A percentile compares a stretch with the other conserved stretches of the same genome.
phyloP scores from a whole-genome alignment of 2,888 invertebrate species.

The Lysandra bellargus region DNA sequence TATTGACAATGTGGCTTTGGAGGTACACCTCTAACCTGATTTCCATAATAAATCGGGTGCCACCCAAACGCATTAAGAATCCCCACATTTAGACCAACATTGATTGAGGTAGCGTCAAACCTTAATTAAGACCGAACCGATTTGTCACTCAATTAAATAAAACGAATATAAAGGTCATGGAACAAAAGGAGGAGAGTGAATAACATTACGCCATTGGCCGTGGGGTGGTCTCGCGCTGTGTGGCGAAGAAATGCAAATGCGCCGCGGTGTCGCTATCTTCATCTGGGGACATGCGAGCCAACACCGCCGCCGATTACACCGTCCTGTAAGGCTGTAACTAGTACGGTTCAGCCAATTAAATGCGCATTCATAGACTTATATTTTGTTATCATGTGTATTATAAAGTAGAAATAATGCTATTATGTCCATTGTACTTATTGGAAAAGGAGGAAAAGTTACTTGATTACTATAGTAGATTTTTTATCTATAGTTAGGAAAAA shows the following conservation, averaged over 20 bases:
- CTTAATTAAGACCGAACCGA: slow-evolving; percentile 43
- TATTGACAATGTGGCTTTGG: not conserved
- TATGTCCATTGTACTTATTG: too few relatives aligned
- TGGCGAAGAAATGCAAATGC: slow-evolving; percentile 72
- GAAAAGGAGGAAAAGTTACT: too few relatives aligned
- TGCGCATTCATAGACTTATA: not conserved
- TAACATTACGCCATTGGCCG: slow-evolving; percentile 36
- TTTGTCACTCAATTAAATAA: slow-evolving; percentile 32
- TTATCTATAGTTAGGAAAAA: too few relatives aligned
- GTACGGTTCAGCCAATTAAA: slow-evolving; percentile 14
- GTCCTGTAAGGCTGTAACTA: slow-evolving; percentile 30
- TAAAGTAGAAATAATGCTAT: not conserved
- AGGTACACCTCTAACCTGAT: not conserved
- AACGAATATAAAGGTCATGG: slow-evolving; percentile 28
- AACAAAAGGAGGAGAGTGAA: slow-evolving; percentile 31
- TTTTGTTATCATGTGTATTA: not conserved
- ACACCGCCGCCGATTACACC: slow-evolving; percentile 34
- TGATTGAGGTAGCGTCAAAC: slow-evolving; percentile 37
- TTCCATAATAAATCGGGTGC: not conserved
- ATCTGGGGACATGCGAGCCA: slow-evolving; percentile 53
- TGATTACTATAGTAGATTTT: too few relatives aligned
- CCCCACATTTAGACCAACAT: slow-evolving; percentile 15
- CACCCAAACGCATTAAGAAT: not conserved
- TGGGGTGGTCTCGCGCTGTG: slow-evolving; percentile 69
- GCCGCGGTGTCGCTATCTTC: slow-evolving; percentile 64